Base-by-base conservation (phyloP, 2,888 invertebrate species). In the Mechanitis messenoides region DNA sequence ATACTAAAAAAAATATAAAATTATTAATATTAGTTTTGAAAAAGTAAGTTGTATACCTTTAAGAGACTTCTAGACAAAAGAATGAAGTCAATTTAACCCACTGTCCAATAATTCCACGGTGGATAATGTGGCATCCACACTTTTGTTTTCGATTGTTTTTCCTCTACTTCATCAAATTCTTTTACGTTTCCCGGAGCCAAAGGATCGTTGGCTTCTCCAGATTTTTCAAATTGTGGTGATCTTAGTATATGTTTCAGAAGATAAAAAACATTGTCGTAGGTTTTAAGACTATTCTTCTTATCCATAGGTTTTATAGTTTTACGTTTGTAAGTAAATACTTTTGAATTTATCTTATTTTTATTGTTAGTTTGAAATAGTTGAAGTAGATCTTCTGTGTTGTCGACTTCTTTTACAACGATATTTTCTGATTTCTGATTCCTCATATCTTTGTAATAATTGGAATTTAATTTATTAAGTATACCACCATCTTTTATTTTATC, bases 71-170 rank as follows among this genome's bases (percentile, higher is more conserved):
- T 20, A 20, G 20, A 20, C 20, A 20, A 20, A 20, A 20, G 20
- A 20, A n/a, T 35, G 12, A 33, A n/a, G 3, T 54, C 35, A 33
- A n/a, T 11, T 35, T 6, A 3, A 61, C 62, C n/a, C 59, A 70
- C 70, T 54, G 70, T 69, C 70, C 70, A 70, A 62, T 65, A 70
- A 53, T 70, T 70, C 70, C 70, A 70, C 0, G 68, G 65, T 0
- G 70, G 61, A 53, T 70, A 70, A 53, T 69, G 66, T 1, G 67
- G 69, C 31, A 68, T 58, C 64, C 62, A 65, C 12, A 47, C 31
- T 31, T 67, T 67, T 1, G 59, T 54, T 53, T 66, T 63, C 5
- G 59, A 20, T 0, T 46, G 45, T 9, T 11, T 7, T 1, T 58
- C 11, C 5, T 57, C 28, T 0, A 42, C 45, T 5, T 61, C 59